Evolutionary conservation across 2,888 invertebrate genomes (phyloP).

Genomic region (Sphaerophoria rueppellii): DNA sequence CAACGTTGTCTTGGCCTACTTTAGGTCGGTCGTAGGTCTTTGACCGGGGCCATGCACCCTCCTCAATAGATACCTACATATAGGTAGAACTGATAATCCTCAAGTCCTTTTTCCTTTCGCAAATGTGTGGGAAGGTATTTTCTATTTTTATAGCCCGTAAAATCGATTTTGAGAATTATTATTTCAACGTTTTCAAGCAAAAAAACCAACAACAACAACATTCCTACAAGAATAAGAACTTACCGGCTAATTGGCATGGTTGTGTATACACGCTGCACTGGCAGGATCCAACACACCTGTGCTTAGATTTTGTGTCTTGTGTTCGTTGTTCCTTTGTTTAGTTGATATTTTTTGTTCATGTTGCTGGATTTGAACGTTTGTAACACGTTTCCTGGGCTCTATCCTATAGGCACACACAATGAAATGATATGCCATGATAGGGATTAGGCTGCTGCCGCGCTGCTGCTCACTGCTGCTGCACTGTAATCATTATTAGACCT

Average conservation of each 20-base stretch:
- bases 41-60: conserved; percentile 61
- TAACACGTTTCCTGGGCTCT: conserved; percentile 40
- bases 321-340: conserved; percentile 47
- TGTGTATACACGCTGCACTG: background rate
- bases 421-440: conserved; percentile 47
- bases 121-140: conserved; percentile 22
- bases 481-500: conserved; percentile 27
- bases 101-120: conserved; percentile 49
- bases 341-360: background rate
- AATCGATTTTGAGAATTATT: conserved; percentile 70
- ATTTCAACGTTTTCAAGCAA: conserved; percentile 46
- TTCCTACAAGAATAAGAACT: conserved; percentile 18
- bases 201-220: conserved; percentile 2
- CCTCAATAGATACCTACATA: too few species aligned
- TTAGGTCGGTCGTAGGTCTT: conserved; percentile 63
- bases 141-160: conserved; percentile 38
- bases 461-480: conserved; percentile 39
- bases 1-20: conserved; percentile 68
- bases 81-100: conserved; percentile 62
- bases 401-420: conserved; percentile 9
- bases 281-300: conserved; percentile 48
- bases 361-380: conserved; percentile 50
- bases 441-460: conserved; percentile 55
- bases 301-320: conserved; percentile 13
- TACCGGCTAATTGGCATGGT: conserved; percentile 58